Base-by-base conservation (phyloP, 1,140 invertebrate genomes). In the Venustaconcha ellipsiformis region DNA sequence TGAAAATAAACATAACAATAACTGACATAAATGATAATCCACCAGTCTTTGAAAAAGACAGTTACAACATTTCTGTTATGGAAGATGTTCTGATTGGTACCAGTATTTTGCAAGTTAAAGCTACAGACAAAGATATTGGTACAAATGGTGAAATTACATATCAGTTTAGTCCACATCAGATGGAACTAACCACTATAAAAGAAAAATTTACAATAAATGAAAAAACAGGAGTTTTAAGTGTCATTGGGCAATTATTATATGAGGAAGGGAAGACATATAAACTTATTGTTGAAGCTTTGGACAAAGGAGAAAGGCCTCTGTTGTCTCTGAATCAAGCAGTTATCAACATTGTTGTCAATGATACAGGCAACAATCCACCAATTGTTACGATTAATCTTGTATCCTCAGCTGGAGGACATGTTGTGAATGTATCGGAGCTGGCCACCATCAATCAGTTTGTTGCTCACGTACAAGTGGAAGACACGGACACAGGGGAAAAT, bases 1-100 rank as follows among this genome's bases (percentile, higher is more conserved):
- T 80, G 4, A 76, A 65, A 23, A 74, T 85, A 13, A 70, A 80
- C 20, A 74, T 85, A 1, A 74, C 56, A 86, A 96, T 98, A 63
- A 96, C 96, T 86, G 96, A 98, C 91, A 97, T 97, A 92, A 98
- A 99, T 94, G 97, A 99, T 92, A 98, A 98, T 91, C 95, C 95
- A 67, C 97, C 97, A 59, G 97, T 96, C 90, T 99, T 99, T 92
- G 96, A 97, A 91, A 96, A 99, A 89, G 93, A 94, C 78, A 92
- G 97, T 81, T 99, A 99, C 91, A 96, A 97, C 90, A 96, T 96
- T 78, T 95, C 97, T 91, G 97, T 99, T 82, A 95, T 97, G 89
- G 97, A 99, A 90, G 98, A 98, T 93, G 96, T 98, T 90, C 96
- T 97, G 89, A 97, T 98, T 83, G 96, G 98, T 84, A 96, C 97